Evolutionary conservation across 2,113 vertebrate species (phyloP).

Genomic region (Gnathonemus longibarbis): DNA sequence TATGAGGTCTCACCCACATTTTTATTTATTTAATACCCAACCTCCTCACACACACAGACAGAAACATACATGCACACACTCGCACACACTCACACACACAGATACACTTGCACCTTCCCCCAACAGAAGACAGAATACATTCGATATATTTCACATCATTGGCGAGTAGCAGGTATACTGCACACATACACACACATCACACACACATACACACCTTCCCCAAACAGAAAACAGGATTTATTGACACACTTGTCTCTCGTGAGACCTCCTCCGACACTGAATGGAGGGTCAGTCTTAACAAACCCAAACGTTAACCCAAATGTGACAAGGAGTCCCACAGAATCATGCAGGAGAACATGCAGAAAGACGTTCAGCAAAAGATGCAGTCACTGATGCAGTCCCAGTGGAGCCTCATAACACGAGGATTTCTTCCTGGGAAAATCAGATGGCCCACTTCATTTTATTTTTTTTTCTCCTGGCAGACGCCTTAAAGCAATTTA

Average conservation of each 20-base stretch:
- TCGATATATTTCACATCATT: background rate
- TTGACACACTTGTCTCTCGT: background rate
- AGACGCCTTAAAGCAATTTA: slow-evolving; percentile 14
- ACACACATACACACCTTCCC: background rate
- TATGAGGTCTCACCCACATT: background rate
- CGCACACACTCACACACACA: background rate
- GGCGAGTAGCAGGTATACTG: background rate
- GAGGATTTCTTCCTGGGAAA: background rate
- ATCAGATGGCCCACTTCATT: background rate
- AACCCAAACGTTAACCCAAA: background rate
- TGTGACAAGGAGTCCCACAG: background rate
- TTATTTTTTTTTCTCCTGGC: background rate
- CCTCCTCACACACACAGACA: background rate
- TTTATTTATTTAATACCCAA: background rate
- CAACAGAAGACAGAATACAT: background rate
- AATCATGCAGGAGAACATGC: background rate
- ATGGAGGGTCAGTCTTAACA: background rate
- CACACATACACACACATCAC: background rate
- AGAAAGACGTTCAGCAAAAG: background rate
- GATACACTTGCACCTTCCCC: background rate
- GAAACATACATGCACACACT: background rate
- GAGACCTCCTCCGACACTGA: background rate
- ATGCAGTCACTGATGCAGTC: background rate
- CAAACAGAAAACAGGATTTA: background rate
- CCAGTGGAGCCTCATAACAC: background rate